phyloP scores from a whole-genome alignment of 2,113 vertebrate species.

The Solea solea region DNA sequence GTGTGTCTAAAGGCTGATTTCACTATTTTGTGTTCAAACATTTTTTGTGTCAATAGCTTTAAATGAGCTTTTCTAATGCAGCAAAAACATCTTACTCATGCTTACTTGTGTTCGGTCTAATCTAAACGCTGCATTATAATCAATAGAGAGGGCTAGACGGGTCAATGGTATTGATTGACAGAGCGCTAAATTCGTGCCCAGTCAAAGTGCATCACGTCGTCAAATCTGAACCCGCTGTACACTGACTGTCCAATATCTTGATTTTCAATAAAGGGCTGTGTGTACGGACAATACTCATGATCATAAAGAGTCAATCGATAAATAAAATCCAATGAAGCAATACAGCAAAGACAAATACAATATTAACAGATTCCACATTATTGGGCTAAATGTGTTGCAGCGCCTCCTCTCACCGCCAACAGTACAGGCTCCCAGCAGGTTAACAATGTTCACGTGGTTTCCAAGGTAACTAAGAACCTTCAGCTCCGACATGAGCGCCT shows the following conservation, averaged over 20 bases:
- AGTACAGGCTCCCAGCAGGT: slow-evolving; percentile 95
- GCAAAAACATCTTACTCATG: background rate
- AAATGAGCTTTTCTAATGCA: background rate
- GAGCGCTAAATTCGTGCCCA: slow-evolving; percentile 36
- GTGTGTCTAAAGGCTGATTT: slow-evolving; percentile 5
- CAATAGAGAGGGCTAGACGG: slow-evolving; percentile 42
- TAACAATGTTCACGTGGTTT: slow-evolving; percentile 95
- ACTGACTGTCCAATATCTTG: slow-evolving; percentile 38
- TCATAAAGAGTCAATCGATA: background rate
- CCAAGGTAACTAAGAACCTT: slow-evolving; percentile 96
- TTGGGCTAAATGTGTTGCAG: background rate
- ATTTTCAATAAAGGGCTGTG: slow-evolving; percentile 41
- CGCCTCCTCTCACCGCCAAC: slow-evolving; percentile 85
- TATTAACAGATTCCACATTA: background rate
- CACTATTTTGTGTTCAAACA: slow-evolving; percentile 6
- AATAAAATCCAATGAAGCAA: background rate
- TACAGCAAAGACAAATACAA: background rate
- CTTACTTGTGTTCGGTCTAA: no score
- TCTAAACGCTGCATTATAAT: slow-evolving; percentile 32
- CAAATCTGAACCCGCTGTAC: background rate
- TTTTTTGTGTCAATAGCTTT: background rate
- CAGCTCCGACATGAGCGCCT: slow-evolving; percentile 96
- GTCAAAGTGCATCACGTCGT: slow-evolving; percentile 39
- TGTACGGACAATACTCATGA: background rate
- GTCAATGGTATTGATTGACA: slow-evolving; percentile 37